Percentiles rank a stretch among this genome's conserved stretches.
phyloP scores from a whole-genome alignment of 1,140 invertebrate species.

The Tribolium madens region DNA sequence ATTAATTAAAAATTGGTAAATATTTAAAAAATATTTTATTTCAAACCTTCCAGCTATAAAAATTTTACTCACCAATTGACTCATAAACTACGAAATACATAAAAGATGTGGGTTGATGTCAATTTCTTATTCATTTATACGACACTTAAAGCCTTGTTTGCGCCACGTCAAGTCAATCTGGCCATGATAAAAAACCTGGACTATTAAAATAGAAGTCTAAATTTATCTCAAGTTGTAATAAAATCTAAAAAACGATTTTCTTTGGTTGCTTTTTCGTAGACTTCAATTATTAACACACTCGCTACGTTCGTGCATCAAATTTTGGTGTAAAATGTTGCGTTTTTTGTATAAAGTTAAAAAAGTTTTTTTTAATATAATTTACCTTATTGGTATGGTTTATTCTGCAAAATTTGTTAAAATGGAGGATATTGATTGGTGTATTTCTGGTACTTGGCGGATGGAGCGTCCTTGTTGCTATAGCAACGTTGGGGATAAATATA shows the following conservation, averaged over 20 bases:
- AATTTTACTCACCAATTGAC: slow-evolving; percentile 8
- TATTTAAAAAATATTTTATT: no score
- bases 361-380: no score
- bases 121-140: slow-evolving; percentile 34
- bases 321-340: no score
- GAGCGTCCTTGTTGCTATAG: slow-evolving; percentile 4
- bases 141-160: slow-evolving; percentile 23
- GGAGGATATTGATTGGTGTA: neutral
- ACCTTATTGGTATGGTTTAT: neutral
- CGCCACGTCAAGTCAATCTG: slow-evolving; percentile 25
- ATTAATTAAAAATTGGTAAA: no score
- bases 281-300: no score
- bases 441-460: slow-evolving; percentile 19
- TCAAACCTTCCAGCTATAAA: no score
- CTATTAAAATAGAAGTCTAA: neutral
- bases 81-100: slow-evolving; percentile 20
- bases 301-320: no score
- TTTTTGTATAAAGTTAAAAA: no score
- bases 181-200: neutral
- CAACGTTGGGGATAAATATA: slow-evolving; percentile 15
- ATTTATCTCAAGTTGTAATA: neutral
- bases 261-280: no score
- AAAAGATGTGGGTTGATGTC: slow-evolving; percentile 26
- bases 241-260: no score
- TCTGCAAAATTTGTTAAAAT: neutral